Evolutionary conservation across 1,140 invertebrate species (phyloP).

Genomic region (Aphidius ervi): DNA sequence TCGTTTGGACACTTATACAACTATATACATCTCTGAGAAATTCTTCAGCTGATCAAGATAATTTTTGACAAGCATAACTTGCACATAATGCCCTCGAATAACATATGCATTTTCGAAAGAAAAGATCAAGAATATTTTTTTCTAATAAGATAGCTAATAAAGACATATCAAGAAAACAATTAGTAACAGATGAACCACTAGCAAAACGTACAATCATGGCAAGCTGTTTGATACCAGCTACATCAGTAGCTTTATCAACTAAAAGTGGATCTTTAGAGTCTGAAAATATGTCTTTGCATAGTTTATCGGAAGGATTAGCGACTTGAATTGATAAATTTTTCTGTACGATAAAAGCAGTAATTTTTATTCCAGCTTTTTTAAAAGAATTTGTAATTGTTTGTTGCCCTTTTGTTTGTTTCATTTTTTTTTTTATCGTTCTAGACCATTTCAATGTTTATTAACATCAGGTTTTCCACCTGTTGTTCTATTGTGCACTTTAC

Average conservation of each 20-base stretch:
- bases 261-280: slow-evolving; percentile 37
- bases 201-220: slow-evolving; percentile 31
- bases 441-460: slow-evolving; percentile 7
- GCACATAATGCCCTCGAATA: slow-evolving; percentile 40
- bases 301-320: slow-evolving; percentile 21
- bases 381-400: slow-evolving; percentile 3
- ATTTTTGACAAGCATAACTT: slow-evolving; percentile 26
- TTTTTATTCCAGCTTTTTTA: slow-evolving; percentile 18
- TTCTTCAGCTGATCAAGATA: slow-evolving; percentile 18
- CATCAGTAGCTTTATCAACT: slow-evolving; percentile 45
- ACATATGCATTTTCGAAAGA: slow-evolving; percentile 40
- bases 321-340: slow-evolving; percentile 20
- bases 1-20: slow-evolving; percentile 21
- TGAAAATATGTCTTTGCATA: slow-evolving; percentile 19
- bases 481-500: slow-evolving; percentile 10
- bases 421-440: slow-evolving; percentile 10
- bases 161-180: slow-evolving; percentile 35
- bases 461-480: slow-evolving; percentile 16
- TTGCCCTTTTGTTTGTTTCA: neutral
- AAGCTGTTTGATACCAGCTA: slow-evolving; percentile 34
- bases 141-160: slow-evolving; percentile 30
- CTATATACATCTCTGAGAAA: slow-evolving; percentile 9
- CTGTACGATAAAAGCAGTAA: slow-evolving; percentile 23
- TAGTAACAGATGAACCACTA: slow-evolving; percentile 20
- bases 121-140: slow-evolving; percentile 34